A percentile compares a stretch with the other conserved stretches of the same genome.
phyloP scores from a whole-genome alignment of 2,888 invertebrate genomes.

The Nasonia oneida region DNA sequence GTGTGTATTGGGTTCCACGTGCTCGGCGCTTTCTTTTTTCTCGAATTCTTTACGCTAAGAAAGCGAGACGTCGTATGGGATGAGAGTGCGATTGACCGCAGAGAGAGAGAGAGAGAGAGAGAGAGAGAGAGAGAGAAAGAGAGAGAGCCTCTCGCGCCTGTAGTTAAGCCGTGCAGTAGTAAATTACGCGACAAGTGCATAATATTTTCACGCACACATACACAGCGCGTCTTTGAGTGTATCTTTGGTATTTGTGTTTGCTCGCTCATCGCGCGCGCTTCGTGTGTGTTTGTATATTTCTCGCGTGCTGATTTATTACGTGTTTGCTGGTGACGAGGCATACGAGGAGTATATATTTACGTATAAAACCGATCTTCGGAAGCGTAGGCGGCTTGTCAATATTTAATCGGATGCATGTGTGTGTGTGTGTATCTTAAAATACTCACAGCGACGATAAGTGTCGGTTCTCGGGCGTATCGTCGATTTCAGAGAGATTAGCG shows the following conservation, averaged over 20 bases:
- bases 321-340: neutral
- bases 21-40: neutral
- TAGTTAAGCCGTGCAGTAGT: neutral
- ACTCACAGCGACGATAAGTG: neutral
- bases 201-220: neutral
- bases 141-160: too few species aligned
- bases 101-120: too few species aligned
- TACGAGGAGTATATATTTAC: neutral
- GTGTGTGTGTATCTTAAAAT: neutral
- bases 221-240: neutral
- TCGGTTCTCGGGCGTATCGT: neutral
- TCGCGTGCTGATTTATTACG: slow-evolving; percentile 13
- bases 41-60: too few species aligned
- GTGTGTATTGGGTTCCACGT: neutral
- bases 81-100: neutral
- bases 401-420: slow-evolving; percentile 6
- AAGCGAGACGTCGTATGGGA: neutral
- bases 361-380: neutral
- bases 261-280: neutral
- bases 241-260: slow-evolving; percentile 10
- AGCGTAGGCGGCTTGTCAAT: neutral
- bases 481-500: neutral
- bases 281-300: neutral
- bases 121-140: too few species aligned
- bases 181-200: neutral